phyloP scores from a whole-genome alignment of 2,888 invertebrate genomes.

The Agonopterix alstromeriana region DNA sequence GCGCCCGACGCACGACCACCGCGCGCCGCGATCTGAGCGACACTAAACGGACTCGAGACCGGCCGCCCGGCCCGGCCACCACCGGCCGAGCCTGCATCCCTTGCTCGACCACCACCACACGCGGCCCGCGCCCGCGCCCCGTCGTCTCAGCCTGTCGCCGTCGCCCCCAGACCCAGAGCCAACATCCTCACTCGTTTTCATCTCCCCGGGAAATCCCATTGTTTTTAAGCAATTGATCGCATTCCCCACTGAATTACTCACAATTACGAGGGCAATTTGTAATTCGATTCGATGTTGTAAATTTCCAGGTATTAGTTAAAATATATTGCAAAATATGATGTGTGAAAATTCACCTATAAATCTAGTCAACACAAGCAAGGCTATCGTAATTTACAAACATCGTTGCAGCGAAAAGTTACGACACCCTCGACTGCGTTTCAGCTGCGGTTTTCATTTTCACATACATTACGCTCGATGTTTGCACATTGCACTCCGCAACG shows the following conservation, averaged over 20 bases:
- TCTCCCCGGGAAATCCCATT: constrained; percentile 23
- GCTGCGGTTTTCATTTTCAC: constrained; percentile 3
- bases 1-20: constrained; percentile 75
- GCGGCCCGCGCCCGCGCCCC: constrained; percentile 18
- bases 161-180: constrained; percentile 6
- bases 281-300: too few species aligned
- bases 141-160: constrained; percentile 13
- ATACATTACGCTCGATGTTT: constrained; percentile 1
- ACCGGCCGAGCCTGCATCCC: constrained; percentile 43
- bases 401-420: neutral
- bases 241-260: too few species aligned
- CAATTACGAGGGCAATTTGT: too few species aligned
- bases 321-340: too few species aligned
- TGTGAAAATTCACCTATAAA: too few species aligned
- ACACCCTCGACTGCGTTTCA: neutral
- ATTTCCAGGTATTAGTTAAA: too few species aligned
- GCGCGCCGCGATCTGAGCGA: constrained; percentile 73
- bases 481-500: constrained; percentile 5
- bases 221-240: neutral
- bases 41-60: constrained; percentile 46
- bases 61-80: constrained; percentile 34
- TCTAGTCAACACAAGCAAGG: neutral
- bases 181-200: constrained; percentile 11
- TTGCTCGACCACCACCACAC: constrained; percentile 28
- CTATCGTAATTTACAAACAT: constrained; percentile 6